Evolutionary conservation across 2,113 vertebrate genomes (phyloP).

Genomic region (Paramormyrops kingsleyae): DNA sequence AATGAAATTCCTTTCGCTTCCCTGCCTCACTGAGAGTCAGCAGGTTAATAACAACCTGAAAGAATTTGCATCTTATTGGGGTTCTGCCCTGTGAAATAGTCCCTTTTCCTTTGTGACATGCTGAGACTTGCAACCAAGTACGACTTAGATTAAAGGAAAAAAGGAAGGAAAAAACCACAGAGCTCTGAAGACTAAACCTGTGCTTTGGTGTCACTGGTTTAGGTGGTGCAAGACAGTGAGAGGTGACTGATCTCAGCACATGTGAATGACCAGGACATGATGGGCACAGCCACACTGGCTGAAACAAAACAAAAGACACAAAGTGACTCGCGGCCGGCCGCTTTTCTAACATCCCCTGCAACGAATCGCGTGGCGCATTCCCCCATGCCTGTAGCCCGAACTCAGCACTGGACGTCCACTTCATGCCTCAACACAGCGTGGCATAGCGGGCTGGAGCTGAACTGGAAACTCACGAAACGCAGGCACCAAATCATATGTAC

Average conservation of each 20-base stretch:
- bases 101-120: conserved; percentile 35
- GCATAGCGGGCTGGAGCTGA: neutral
- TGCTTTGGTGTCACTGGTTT: conserved; percentile 24
- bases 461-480: neutral
- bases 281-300: neutral
- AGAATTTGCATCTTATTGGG: conserved; percentile 34
- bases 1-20: conserved; percentile 26
- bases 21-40: conserved; percentile 31
- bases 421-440: neutral
- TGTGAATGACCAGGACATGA: neutral
- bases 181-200: conserved; percentile 12
- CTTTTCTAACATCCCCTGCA: neutral
- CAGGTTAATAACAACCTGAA: conserved; percentile 35
- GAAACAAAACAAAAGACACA: neutral
- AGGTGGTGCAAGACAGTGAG: conserved; percentile 34
- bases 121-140: conserved; percentile 34
- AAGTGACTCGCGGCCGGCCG: neutral
- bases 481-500: too few species aligned
- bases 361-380: neutral
- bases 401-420: too few species aligned
- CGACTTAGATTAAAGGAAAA: conserved; percentile 29
- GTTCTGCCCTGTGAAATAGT: conserved; percentile 14
- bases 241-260: conserved; percentile 11
- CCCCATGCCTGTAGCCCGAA: neutral
- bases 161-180: conserved; percentile 17